Conservation (phyloP, 2,888 invertebrate genomes). For the Ditula angustiorana region DNA sequence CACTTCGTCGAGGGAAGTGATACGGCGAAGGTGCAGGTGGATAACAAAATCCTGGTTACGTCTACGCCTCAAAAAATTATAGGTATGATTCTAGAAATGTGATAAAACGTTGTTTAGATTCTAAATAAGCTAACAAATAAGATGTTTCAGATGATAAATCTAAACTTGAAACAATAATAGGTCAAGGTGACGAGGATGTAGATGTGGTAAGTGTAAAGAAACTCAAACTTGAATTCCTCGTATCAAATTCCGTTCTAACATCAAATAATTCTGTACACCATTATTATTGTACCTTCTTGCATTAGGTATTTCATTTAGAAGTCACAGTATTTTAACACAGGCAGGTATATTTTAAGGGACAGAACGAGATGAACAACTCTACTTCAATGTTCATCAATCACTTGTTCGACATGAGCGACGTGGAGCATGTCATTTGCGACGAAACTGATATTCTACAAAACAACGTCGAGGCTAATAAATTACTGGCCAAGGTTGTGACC, state of each 20-base stretch:
- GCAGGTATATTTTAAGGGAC: constrained; percentile 49
- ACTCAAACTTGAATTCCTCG: not conserved
- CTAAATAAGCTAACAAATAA: not conserved
- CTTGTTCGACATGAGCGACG: constrained; percentile 76
- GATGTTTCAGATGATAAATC: constrained; percentile 51
- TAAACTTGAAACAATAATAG: constrained; percentile 60
- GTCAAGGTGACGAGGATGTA: constrained; percentile 75
- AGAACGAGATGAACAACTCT: constrained; percentile 60
- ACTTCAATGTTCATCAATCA: constrained; percentile 73
- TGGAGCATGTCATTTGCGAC: constrained; percentile 56
- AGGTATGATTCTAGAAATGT: constrained; percentile 42
- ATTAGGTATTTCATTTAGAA: constrained; percentile 13
- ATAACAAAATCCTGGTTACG: constrained; percentile 61
- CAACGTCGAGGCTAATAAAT: constrained; percentile 49
- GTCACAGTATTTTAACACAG: not conserved
- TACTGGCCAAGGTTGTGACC: constrained; percentile 55
- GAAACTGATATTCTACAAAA: constrained; percentile 50
- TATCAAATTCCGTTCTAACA: too few species aligned
- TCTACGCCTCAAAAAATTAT: constrained; percentile 71
- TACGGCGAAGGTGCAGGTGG: constrained; percentile 55
- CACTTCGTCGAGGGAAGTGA: constrained; percentile 48
- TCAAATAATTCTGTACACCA: too few species aligned
- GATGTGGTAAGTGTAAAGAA: constrained; percentile 54
- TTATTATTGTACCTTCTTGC: too few species aligned
- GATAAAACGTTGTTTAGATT: too few species aligned